Evolutionary conservation across 2,888 invertebrate species (phyloP).

Genomic region (Patella caerulea): DNA sequence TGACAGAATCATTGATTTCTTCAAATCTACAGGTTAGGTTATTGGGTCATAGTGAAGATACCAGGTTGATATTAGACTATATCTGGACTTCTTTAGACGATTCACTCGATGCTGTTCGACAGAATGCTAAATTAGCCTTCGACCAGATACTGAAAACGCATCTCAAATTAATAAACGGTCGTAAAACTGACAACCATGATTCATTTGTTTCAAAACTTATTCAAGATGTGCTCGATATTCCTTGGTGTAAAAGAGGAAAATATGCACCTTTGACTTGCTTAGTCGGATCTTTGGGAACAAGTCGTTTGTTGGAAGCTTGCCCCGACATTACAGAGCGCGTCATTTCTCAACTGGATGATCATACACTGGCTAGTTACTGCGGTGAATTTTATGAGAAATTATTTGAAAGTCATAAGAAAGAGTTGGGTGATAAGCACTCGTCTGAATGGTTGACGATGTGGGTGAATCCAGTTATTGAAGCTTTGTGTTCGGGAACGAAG

Average conservation of each 20-base stretch:
- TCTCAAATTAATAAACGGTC: constrained; percentile 36
- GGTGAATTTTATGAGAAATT: constrained; percentile 76
- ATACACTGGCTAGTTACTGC: constrained; percentile 73
- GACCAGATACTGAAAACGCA: constrained; percentile 65
- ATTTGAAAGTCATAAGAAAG: constrained; percentile 53
- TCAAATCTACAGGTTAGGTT: constrained; percentile 21
- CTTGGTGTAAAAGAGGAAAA: constrained; percentile 67
- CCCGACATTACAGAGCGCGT: constrained; percentile 70
- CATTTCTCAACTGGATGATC: constrained; percentile 68
- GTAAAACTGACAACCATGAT: constrained; percentile 29
- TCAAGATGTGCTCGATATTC: constrained; percentile 51
- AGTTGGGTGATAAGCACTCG: constrained; percentile 15
- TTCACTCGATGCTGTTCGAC: constrained; percentile 68
- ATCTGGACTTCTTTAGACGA: constrained; percentile 69
- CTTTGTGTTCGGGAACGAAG: constrained; percentile 51
- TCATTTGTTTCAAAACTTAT: constrained; percentile 29
- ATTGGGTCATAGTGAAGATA: constrained; percentile 33
- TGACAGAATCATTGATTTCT: constrained; percentile 3
- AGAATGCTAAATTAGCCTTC: constrained; percentile 66
- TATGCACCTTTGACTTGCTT: constrained; percentile 65
- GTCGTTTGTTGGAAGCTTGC: constrained; percentile 65
- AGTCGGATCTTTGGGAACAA: constrained; percentile 72
- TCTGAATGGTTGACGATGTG: constrained; percentile 74
- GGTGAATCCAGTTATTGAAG: constrained; percentile 71
- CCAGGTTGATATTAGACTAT: constrained; percentile 44